Conservation (phyloP, 2,797 vertebrate species). For the Lithobates sylvaticus region DNA sequence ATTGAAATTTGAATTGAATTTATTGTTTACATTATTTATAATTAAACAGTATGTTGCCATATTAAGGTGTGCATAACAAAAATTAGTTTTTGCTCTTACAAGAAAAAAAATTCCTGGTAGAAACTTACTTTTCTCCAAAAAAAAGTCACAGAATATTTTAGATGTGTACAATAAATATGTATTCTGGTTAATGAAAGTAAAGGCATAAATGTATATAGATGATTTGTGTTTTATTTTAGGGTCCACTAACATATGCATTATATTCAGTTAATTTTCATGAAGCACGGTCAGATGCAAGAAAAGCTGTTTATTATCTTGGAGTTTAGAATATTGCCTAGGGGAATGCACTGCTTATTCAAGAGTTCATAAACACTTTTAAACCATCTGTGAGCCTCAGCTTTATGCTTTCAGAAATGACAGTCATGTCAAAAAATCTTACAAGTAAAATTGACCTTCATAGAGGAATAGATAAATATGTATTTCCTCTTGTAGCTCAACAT, state of each 20-base stretch:
- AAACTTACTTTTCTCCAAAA: not conserved
- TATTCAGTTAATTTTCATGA: constrained; percentile 34
- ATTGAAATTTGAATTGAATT: not conserved
- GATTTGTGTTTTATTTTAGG: not conserved
- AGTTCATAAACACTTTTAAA: constrained; percentile 60
- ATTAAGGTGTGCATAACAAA: not conserved
- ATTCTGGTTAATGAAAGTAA: not conserved
- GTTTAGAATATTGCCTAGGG: constrained; percentile 42
- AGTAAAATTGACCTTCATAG: constrained; percentile 59
- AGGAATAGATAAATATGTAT: constrained; percentile 42
- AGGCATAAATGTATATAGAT: not conserved
- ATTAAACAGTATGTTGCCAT: not conserved
- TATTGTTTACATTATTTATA: not conserved
- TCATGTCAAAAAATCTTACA: constrained; percentile 56
- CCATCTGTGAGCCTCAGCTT: constrained; percentile 60
- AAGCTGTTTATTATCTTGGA: constrained; percentile 58
- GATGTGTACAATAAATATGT: not conserved
- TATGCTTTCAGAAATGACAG: constrained; percentile 60
- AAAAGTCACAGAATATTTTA: too few relatives aligned
- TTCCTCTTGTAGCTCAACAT: constrained; percentile 20
- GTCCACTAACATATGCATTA: constrained; percentile 20
- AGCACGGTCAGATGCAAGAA: constrained; percentile 43
- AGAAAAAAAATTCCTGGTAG: not conserved
- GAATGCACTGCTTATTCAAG: constrained; percentile 59
- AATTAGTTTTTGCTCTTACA: not conserved